Evolutionary conservation across 2,888 invertebrate species (phyloP).

Genomic region (Melanophora roralis): DNA sequence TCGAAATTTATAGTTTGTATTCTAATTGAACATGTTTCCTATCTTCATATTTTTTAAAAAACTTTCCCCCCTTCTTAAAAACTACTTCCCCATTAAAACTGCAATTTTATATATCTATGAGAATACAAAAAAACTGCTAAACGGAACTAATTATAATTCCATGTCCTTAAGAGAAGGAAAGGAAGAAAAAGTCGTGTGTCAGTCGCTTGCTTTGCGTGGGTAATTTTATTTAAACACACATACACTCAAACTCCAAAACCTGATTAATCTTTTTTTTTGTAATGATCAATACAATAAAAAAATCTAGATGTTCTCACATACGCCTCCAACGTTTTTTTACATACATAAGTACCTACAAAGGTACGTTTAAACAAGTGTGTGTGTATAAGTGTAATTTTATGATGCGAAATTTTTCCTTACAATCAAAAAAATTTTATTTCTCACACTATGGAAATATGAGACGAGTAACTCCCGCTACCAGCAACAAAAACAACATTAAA

Average conservation of each 20-base stretch:
- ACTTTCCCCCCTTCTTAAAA: not conserved
- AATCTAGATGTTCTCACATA: conserved; percentile 56
- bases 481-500: not conserved
- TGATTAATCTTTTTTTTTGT: conserved; percentile 33
- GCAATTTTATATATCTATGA: not conserved
- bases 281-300: conserved; percentile 3
- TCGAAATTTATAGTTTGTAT: no score
- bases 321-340: conserved; percentile 33
- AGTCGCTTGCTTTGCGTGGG: conserved; percentile 60
- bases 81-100: conserved; percentile 1
- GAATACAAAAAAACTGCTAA: conserved; percentile 41
- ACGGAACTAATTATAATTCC: conserved; percentile 60
- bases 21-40: not conserved
- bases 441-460: conserved; percentile 61
- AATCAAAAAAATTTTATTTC: conserved; percentile 45
- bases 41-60: not conserved
- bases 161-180: conserved; percentile 42
- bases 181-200: conserved; percentile 53
- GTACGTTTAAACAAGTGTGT: not conserved
- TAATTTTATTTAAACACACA: conserved; percentile 24
- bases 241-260: conserved; percentile 8
- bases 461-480: conserved; percentile 53
- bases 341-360: not conserved
- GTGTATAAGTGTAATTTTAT: not conserved
- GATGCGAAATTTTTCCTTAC: conserved; percentile 20